Percentiles rank a stretch among this genome's conserved stretches.
Evolutionary conservation across 2,888 invertebrate genomes (phyloP).

Genomic region (Drosophila multiciliata): DNA sequence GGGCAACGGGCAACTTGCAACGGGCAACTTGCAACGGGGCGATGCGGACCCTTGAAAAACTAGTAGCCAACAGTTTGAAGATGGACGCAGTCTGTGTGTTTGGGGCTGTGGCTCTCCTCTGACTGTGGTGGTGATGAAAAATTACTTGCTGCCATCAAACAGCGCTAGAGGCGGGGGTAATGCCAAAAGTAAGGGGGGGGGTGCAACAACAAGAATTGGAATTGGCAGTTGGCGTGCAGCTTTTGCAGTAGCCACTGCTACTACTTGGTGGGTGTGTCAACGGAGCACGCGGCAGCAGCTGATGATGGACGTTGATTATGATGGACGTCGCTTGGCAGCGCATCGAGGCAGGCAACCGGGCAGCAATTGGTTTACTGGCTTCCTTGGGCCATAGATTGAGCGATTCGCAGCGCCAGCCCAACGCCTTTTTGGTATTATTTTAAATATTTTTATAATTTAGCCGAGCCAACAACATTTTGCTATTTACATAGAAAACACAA

Average conservation of each 20-base stretch:
- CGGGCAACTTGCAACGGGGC: neutral
- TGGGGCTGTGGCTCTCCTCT: constrained; percentile 6
- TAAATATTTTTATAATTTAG: constrained; percentile 76
- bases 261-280: constrained; percentile 75
- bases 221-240: constrained; percentile 69
- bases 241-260: constrained; percentile 73
- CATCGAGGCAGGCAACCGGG: constrained; percentile 29
- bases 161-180: constrained; percentile 69
- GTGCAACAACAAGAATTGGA: constrained; percentile 34
- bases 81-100: constrained; percentile 34
- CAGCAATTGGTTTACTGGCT: constrained; percentile 65
- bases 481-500: constrained; percentile 59
- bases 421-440: constrained; percentile 79
- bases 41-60: constrained; percentile 61
- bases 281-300: constrained; percentile 73
- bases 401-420: constrained; percentile 73
- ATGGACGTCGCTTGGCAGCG: constrained; percentile 64
- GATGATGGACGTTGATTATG: constrained; percentile 78
- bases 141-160: constrained; percentile 75
- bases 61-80: constrained; percentile 71
- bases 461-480: constrained; percentile 18
- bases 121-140: constrained; percentile 70
- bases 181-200: constrained; percentile 45
- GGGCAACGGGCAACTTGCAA: constrained; percentile 23
- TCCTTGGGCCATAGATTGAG: constrained; percentile 71